Evolutionary conservation across 2,797 vertebrate species (phyloP).

Genomic region (Brachymystax lenok): DNA sequence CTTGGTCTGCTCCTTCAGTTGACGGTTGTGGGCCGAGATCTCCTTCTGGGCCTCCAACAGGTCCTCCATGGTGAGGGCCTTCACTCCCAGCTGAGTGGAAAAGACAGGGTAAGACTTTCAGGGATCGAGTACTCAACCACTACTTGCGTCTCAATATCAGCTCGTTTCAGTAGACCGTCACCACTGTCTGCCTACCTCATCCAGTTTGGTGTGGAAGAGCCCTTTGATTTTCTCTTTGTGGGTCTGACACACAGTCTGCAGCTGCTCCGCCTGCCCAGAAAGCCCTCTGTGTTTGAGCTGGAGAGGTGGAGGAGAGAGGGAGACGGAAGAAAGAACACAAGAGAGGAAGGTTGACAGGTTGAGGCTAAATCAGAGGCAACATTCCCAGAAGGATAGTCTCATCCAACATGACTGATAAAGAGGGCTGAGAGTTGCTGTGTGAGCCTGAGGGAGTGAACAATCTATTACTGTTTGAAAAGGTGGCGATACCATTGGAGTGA

Average conservation of each 20-base stretch:
- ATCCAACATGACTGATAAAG: background rate
- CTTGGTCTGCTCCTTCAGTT: slow-evolving; percentile 93
- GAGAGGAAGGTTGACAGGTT: background rate
- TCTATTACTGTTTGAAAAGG: background rate
- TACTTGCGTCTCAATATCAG: background rate
- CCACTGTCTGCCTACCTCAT: slow-evolving; percentile 81
- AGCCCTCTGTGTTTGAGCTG: slow-evolving; percentile 92
- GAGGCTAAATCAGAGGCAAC: background rate
- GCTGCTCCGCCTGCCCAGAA: slow-evolving; percentile 88
- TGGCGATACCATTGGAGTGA: background rate
- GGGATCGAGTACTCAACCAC: background rate
- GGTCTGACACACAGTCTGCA: slow-evolving; percentile 88
- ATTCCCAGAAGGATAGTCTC: background rate
- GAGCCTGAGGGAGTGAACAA: background rate
- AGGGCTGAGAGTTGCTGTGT: background rate
- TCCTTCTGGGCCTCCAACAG: slow-evolving; percentile 97
- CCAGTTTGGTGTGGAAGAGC: slow-evolving; percentile 94
- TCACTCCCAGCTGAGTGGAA: slow-evolving; percentile 87
- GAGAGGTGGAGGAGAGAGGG: background rate
- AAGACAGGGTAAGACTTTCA: background rate
- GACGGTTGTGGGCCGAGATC: slow-evolving; percentile 95
- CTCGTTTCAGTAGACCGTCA: background rate
- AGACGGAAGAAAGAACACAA: background rate
- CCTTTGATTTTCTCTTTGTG: slow-evolving; percentile 94
- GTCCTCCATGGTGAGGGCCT: slow-evolving; percentile 94